Conservation (phyloP, 2,797 vertebrate species). For the Oceanodroma leucorhoa region DNA sequence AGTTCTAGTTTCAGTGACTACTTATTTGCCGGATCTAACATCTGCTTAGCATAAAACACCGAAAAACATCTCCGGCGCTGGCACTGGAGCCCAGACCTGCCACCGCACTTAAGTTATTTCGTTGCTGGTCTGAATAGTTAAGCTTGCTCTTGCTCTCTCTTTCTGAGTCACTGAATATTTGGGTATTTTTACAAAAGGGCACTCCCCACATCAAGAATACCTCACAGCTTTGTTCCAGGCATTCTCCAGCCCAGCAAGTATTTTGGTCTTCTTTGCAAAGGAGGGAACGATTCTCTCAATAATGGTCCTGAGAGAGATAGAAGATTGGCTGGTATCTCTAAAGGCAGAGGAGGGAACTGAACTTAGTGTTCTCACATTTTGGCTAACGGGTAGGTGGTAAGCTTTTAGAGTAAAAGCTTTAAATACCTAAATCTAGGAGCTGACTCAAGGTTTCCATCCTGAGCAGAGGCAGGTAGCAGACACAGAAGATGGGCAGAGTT, state of each 20-base stretch:
- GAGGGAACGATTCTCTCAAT: neutral
- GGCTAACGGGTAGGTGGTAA: neutral
- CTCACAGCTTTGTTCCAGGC: constrained; percentile 40
- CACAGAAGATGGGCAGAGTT: neutral
- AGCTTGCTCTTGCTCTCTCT: neutral
- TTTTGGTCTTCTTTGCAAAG: neutral
- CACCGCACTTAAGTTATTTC: neutral
- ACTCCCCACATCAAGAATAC: constrained; percentile 60
- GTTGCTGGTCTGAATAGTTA: constrained; percentile 23
- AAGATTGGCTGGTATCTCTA: neutral
- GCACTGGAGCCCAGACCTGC: neutral
- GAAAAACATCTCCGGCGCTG: neutral
- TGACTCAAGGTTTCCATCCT: neutral
- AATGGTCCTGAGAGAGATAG: neutral
- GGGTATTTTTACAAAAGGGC: constrained; percentile 22
- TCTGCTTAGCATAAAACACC: constrained; percentile 22
- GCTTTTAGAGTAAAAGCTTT: neutral
- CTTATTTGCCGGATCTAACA: neutral
- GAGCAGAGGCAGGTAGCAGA: neutral
- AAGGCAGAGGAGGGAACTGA: neutral
- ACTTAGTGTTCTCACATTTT: neutral
- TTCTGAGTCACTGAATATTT: constrained; percentile 54
- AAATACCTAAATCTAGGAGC: neutral
- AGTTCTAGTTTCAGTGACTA: neutral
- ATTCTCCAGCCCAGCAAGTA: neutral